These are phyloP conservation scores for Andrena chrysosceles DNA, from an alignment of 2,888 invertebrate genomes.

Conservation along the genomic window DNA sequence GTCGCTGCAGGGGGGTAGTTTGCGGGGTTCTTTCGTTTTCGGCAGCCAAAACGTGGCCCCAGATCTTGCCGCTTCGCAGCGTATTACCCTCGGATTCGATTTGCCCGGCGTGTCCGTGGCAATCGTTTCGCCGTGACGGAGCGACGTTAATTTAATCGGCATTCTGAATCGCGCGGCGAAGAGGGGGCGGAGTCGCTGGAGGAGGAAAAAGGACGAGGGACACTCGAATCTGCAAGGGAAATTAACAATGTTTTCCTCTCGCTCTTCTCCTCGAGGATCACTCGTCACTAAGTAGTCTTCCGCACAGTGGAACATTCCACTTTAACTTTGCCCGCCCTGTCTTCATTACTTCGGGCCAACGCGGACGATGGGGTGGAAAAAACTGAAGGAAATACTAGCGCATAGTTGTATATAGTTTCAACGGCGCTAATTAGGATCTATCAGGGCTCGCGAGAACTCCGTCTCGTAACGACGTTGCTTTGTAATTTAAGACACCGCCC, in stretches of 20 bases:
- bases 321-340: conserved; percentile 70
- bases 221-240: conserved; percentile 80
- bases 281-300: conserved; percentile 75
- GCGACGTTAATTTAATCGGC: conserved; percentile 78
- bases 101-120: conserved; percentile 60
- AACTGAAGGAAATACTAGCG: conserved; percentile 17
- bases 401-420: conserved; percentile 49
- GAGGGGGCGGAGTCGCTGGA: conserved; percentile 20
- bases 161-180: conserved; percentile 72
- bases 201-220: conserved; percentile 40
- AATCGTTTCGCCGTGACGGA: conserved; percentile 66
- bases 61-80: conserved; percentile 43
- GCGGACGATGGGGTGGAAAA: background rate
- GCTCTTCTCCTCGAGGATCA: conserved; percentile 76
- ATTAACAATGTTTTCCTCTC: conserved; percentile 80
- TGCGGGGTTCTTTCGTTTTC: conserved; percentile 18
- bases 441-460: conserved; percentile 40
- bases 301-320: conserved; percentile 74
- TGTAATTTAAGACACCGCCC: conserved; percentile 39
- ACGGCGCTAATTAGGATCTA: conserved; percentile 53
- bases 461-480: conserved; percentile 40
- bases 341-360: conserved; percentile 59
- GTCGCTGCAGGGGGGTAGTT: background rate
- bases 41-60: background rate
- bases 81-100: conserved; percentile 67